Base-by-base conservation (phyloP, 2,888 invertebrate species). In the Drosophila kambysellisi region DNA sequence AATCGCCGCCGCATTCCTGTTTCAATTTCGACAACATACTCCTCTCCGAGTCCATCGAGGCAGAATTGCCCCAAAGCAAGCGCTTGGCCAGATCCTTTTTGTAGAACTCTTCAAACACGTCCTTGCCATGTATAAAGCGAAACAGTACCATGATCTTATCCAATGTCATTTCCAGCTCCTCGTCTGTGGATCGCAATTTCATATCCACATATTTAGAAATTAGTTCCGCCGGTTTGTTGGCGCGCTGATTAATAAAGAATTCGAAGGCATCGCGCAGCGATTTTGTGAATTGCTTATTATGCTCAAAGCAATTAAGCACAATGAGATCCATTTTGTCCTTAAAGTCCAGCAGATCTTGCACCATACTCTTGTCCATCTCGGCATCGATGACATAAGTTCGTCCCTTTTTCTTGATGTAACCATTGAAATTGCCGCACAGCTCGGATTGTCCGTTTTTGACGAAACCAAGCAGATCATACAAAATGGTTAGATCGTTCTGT, bases 91-190 rank as follows among this genome's bases (percentile, higher is more conserved):
- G 94, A 94, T 99, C 99, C 93, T 99, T 99, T 93, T 99, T 99
- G 93, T 99, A 99, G 94, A 99, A 99, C 1, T 99, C 99, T 93
- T 99, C 99, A 93, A 99, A 99, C 0, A 99, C 99, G 94, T 99
- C 99, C 94, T 99, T 99, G 52, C 99, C 99, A 92, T 99, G 99
- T 86, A 99, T 99, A 92, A 99, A 99, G 74, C 99, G 95, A 94
- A 99, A 99, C 53, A 99, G 94, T 37, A 99, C 99, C 98, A 99
- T 99, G 70, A 99, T 99, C 94, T 99, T 99, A 94, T 99, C 99
- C 52, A 99, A 94, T 51, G 99, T 95, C 91, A 97, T 95, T 93
- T 99, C 99, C 68, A 99, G 92, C 93, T 99, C 99, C 91, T 99
- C 99, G 92, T 99, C 99, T 0, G 99, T 99, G 0, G 99, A 97